A percentile compares a stretch with the other conserved stretches of the same genome.
These are phyloP conservation scores for Bombyx huttoni DNA, from an alignment of 2,888 invertebrate species.

Conservation along the genomic window DNA sequence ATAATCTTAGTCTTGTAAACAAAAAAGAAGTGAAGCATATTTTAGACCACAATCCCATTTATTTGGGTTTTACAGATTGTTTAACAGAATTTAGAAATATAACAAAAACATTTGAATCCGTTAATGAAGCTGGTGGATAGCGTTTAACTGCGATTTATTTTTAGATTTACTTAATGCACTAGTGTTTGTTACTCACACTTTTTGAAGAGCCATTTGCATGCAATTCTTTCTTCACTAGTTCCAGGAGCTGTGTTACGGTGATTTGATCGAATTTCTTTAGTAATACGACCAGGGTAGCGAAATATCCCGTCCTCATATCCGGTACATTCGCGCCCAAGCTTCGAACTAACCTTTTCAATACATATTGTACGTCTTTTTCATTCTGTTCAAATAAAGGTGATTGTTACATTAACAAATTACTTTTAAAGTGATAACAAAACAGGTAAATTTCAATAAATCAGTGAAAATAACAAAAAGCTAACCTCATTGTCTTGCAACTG, in stretches of 20 bases:
- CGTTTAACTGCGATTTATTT: too few species aligned
- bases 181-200: conserved; percentile 74
- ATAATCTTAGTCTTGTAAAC: too few species aligned
- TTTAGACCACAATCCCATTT: too few species aligned
- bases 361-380: conserved; percentile 76
- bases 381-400: conserved; percentile 49
- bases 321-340: conserved; percentile 80
- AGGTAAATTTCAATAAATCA: neutral
- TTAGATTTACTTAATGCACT: too few species aligned
- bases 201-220: conserved; percentile 75
- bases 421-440: neutral
- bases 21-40: too few species aligned
- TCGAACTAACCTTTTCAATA: conserved; percentile 77
- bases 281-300: conserved; percentile 76
- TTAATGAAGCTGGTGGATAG: too few species aligned
- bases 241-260: conserved; percentile 65
- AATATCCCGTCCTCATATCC: conserved; percentile 77
- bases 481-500: conserved; percentile 51
- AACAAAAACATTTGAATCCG: too few species aligned
- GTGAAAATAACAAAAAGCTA: conserved; percentile 18
- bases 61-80: too few species aligned
- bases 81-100: too few species aligned
- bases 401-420: neutral
- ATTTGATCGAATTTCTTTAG: conserved; percentile 64
- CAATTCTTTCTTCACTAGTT: conserved; percentile 76